Base-by-base conservation (phyloP, 2,888 invertebrate species). In the Pristionchus fissidentatus region DNA sequence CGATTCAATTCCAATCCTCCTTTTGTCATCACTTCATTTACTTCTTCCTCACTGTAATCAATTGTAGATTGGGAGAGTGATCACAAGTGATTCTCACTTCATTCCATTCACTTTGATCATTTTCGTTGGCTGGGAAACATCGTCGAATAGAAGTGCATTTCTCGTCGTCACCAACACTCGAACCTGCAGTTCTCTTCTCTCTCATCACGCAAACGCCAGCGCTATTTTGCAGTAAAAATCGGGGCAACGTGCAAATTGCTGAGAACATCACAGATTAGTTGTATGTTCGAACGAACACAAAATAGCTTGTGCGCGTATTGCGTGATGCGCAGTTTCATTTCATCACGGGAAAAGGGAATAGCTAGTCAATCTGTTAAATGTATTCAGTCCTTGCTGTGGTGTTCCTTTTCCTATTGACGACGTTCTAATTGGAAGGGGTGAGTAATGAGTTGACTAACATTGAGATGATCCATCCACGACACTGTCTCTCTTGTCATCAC, bases 401-500 rank as follows among this genome's bases (percentile, higher is more conserved):
- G 8, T 26, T n/a, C 19, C 60, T 15, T 49, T 19, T 49, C 49
- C 49, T 49, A 49, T 19, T 49, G 13, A 15, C 49, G 49, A 49
- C 19, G 19, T 19, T 10, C 19, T 49, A 19, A 49, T 49, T 15
- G 10, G 49, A 49, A 49, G 49, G 19, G 10, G 7, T 62, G 52
- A 52, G 3, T 41, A 10, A 4, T n/a, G n/a, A n/a, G n/a, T 26
- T 1, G 2, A 57, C 79, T 79, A 19, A 81, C 81, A 81, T 81
- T 81, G 29, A 81, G 81, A 81, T 43, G 49, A 43, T 81, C 81
- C 26, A 81, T 60, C 81, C 81, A 81, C 8, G 62, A 62, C 4
- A 81, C 81, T 43, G 81, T 81, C 26, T 38, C 60, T 29, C n/a
- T 22, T 2, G 49, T 43, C 43, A 62, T 52, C 0, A 81, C 81